Base-by-base conservation (phyloP, 1,140 invertebrate genomes). In the Tetranychus cinnabarinus region DNA sequence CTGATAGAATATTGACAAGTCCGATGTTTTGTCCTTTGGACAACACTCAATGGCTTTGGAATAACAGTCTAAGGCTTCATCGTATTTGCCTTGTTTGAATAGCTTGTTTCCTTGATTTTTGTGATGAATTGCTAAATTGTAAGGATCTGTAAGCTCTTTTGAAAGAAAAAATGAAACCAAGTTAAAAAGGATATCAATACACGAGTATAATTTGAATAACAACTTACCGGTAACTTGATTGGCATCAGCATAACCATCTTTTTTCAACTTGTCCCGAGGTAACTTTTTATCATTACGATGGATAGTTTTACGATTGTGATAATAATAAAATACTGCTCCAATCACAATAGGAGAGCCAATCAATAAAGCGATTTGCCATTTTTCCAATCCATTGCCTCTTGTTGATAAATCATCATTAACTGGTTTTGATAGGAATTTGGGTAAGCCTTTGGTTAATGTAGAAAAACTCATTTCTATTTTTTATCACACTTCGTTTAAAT, bases 1-100 rank as follows among this genome's bases (percentile, higher is more conserved):
- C 72, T 96, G 91, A 73, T 92, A 93, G 72, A 88, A 91, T 13
- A 85, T 90, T 4, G 90, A 81, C 52, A 95, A 71, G 65, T 87
- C 84, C 3, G 79, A 76, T 39, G 74, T 75, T 66, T 84, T 79
- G 48, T 85, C 81, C 10, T 73, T 67, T 1, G 88, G 87, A 71
- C 88, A 93, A 12, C 81, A 75, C 65, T 83, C 78, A 62, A 96
- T 92, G 1, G 90, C 91, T 74, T 84, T 79, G 65, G 87, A 85
- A 68, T 97, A 97, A 63, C 81, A 79, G 54, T 76, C 73, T 58
- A 95, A 87, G 12, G 92, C 91, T 69, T 88, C 82, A 65, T 88
- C 82, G 71, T 83, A 96, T 69, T 88, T 84, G 39, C 82, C 83
- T 60, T 76, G 80, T 70, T 84, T 86, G 70, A 93, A 97, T 66